Evolutionary conservation across 2,888 invertebrate genomes (phyloP).

Genomic region (Cantharis rustica): DNA sequence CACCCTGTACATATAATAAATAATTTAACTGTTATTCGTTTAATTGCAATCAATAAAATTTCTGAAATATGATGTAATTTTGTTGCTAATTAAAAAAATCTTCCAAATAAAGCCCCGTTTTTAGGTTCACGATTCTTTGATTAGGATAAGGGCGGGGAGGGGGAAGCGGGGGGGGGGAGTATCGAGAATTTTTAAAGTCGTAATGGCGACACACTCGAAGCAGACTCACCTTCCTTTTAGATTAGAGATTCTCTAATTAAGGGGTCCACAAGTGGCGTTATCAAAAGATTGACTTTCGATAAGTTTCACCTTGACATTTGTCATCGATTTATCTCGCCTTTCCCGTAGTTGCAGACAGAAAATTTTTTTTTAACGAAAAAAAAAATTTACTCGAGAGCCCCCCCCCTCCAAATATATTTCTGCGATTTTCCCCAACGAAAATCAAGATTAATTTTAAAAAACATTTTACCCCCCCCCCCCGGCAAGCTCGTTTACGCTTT

Average conservation of each 20-base stretch:
- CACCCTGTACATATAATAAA: not conserved
- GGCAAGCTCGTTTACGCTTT: not conserved
- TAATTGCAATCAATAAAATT: not conserved
- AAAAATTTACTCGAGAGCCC: too few species aligned
- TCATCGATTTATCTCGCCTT: too few species aligned
- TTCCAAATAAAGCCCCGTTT: too few species aligned
- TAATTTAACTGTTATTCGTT: not conserved
- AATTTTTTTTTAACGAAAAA: too few species aligned
- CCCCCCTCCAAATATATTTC: too few species aligned
- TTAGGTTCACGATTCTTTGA: too few species aligned
- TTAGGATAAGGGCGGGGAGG: not conserved
- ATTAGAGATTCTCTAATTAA: not conserved
- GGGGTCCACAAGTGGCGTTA: not conserved
- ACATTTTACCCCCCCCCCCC: not conserved
- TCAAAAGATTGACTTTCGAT: not conserved
- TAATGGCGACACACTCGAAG: not conserved
- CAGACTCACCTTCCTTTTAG: not conserved
- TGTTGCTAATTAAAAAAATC: not conserved
- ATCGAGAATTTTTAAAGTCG: not conserved
- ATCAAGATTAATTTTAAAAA: too few species aligned
- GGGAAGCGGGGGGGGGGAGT: not conserved
- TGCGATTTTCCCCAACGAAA: too few species aligned
- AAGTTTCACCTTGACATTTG: not conserved
- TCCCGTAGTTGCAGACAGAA: too few species aligned
- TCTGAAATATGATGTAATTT: not conserved